Base-by-base conservation (phyloP, 2,888 invertebrate species). In the Aelia acuminata region DNA sequence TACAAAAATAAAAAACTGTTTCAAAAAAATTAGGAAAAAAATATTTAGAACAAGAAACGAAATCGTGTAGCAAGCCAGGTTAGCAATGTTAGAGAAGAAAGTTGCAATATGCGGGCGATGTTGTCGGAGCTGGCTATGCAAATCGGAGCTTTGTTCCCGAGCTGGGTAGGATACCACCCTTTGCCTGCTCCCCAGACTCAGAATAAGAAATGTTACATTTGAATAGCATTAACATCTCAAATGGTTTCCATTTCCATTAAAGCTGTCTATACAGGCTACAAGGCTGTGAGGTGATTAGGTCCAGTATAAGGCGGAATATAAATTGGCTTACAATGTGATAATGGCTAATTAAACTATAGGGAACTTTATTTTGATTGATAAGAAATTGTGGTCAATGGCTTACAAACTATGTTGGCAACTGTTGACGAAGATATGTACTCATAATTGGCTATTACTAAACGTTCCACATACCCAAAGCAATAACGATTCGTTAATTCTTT, bases 171-270 rank as follows among this genome's bases (percentile, higher is more conserved):
- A 3, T 43, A n/a, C n/a, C n/a, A n/a, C n/a, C 80, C 80, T 43
- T 80, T 43, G n/a, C 0, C 11, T 15, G 80, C n/a, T 20, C 11
- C 22, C n/a, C 22, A 75, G 75, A 35, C 80, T n/a, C 8, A 11
- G 80, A 43, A 80, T 80, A 22, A 80, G 80, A 47, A 47, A 80
- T n/a, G 80, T 39, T 43, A 80, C 80, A 80, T 80, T n/a, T 80
- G 43, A 39, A 80, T 80, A 0, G 7, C 80, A 80, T 80, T 80
- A 47, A 39, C 80, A 80, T 80, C 7, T 80, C 43, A 80, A 80
- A 3, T n/a, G 43, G 80, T 70, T 70, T 31, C 35, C 63, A 70
- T 70, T 70, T 70, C 31, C 63, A 70, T 70, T 70, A 70, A 20
- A 70, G 31, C 63, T 70, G 63, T 70, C 31, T 18, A 70, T 18